These are phyloP conservation scores for Hucho hucho DNA, from an alignment of 2,113 vertebrate genomes.

Conservation along the genomic window DNA sequence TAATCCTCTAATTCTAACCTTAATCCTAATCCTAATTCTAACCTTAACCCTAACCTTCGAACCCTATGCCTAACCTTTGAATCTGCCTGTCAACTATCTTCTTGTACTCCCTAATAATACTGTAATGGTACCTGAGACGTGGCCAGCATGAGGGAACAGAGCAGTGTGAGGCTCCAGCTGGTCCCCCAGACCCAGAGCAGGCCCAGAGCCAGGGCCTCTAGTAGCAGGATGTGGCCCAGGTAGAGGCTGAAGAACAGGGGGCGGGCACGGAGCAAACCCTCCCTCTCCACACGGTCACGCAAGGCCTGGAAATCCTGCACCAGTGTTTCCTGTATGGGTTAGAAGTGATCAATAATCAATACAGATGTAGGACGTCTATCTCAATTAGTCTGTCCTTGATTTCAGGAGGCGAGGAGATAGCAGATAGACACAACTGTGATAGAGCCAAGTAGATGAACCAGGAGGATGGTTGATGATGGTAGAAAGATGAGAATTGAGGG, in stretches of 20 bases:
- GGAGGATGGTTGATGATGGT: neutral
- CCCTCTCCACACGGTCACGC: conserved; percentile 73
- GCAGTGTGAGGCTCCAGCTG: conserved; percentile 81
- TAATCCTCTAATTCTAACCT: too few relatives aligned
- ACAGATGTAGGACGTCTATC: neutral
- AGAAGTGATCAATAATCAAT: neutral
- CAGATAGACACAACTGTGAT: too few relatives aligned
- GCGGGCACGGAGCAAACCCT: conserved; percentile 78
- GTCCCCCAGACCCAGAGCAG: conserved; percentile 80
- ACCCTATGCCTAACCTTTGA: too few relatives aligned
- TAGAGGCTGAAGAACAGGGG: conserved; percentile 86
- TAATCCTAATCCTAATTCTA: too few relatives aligned
- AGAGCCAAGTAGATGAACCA: neutral
- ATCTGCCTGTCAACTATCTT: too few relatives aligned
- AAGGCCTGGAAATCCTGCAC: conserved; percentile 84
- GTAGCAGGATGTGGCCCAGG: conserved; percentile 81
- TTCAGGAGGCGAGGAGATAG: too few relatives aligned
- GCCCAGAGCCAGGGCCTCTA: conserved; percentile 83
- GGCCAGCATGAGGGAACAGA: conserved; percentile 77
- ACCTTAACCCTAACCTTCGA: too few relatives aligned
- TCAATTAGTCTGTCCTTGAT: too few relatives aligned
- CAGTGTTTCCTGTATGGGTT: conserved; percentile 71
- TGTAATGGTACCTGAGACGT: conserved; percentile 79
- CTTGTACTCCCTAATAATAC: neutral
- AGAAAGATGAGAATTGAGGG: too few relatives aligned